Evolutionary conservation across 2,888 invertebrate genomes (phyloP), one percentile per base, ranked within the genome.

Genomic region (Hypsopygia costalis): DNA sequence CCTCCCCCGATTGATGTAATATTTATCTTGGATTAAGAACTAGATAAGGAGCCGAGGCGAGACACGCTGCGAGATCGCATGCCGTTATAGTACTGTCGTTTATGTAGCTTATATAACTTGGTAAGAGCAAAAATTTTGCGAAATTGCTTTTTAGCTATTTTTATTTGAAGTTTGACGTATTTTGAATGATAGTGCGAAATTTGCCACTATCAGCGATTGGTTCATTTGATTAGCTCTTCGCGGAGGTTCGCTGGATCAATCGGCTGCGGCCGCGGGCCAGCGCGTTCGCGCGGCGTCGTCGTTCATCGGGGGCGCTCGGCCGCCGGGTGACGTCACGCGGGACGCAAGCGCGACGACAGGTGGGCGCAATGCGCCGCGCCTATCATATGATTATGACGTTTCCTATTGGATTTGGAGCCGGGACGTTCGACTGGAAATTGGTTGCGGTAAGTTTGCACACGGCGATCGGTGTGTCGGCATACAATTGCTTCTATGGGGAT

Each of bases 291-390:
- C 44, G 49, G 42, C 46, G 49, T 62, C 75, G 74, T 61, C 37
- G 47, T 36, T 21, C 48, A 39, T 72, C 73, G 71, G 65, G 53
- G 28, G 49, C 34, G 49, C 44, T 74, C 78, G 77, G 70, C 57
- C 50, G 51, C 49, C 51, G 51, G 49, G 68, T 86, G 87, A 85
- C 87, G 87, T 85, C 86, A 86, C 55, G 63, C 68, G 76, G 72
- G 80, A 81, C 87, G 88, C 87, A 86, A 66, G 85, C 88, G 87
- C 83, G 82, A 62, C 81, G 86, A 85, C 87, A 88, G 88, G 88
- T 87, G 87, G 81, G 79, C 83, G 85, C 87, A 86, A 63, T 86
- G 88, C 88, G 87, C 83, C 76, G 80, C 73, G 73, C 79, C 81
- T 82, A 82, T 79, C 87, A 86, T 81, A 79, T 86, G 88, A 82